Base-by-base conservation (phyloP, 2,888 invertebrate species). In the Lobophora halterata region DNA sequence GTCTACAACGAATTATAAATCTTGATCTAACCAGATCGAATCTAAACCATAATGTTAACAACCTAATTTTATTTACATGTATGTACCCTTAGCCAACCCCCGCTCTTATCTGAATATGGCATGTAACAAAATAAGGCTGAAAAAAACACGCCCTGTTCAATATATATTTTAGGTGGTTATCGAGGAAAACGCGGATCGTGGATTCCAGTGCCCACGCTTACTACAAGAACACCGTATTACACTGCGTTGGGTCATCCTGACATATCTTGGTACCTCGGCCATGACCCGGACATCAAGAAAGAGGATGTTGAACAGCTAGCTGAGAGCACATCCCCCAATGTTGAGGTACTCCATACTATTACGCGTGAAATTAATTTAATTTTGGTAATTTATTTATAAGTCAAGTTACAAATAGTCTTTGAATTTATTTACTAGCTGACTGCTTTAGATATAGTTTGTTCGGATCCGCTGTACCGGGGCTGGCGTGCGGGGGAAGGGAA, bases 231-330 rank as follows among this genome's bases (percentile, higher is more conserved):
- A 24, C 70, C 73, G 8, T 86, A 85, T 48, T 71, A 73, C 41
- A 83, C 83, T 1, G 50, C 71, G 30, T 67, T 82, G 25, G 81
- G 85, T 4, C 78, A 82, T 43, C 74, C 78, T 1, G 83, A 85
- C 47, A 23, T 75, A 3, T 75, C 81, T 1, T 86, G 86, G 86
- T 83, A 89, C 86, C 38, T 90, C 72, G 62, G 91, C 78, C 55
- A 75, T 49, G 65, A 88, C 57, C 78, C 88, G 56, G 70, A 83
- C 58, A 45, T 85, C 69, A 75, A 89, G 70, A 55, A 66, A 62
- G 88, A 91, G 70, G 78, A 89, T 63, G 59, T 82, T 30, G 77
- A 85, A 25, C 72, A 79, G 7, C 57, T 75, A 3, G 50, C 56
- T n/a, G 79, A 79, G 19, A 58, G 49, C 44, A 58, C 67, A 41